Conservation (phyloP, 2,113 vertebrate species). For the Percopsis transmontana region DNA sequence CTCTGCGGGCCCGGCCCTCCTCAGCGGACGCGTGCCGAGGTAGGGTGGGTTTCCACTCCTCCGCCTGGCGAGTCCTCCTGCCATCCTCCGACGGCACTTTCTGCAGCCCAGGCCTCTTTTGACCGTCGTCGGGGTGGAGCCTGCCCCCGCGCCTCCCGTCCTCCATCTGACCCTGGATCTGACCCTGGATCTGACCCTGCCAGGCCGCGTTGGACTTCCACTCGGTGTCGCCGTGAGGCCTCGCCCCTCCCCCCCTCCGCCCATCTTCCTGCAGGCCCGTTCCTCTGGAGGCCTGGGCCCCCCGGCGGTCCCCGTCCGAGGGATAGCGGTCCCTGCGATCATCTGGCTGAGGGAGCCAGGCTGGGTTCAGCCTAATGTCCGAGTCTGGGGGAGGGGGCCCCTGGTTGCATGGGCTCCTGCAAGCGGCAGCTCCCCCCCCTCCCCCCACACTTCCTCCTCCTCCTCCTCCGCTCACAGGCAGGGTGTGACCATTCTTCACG, state of each 20-base stretch:
- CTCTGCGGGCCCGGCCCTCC: constrained; percentile 79
- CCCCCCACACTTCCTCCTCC: constrained; percentile 50
- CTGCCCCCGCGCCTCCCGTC: constrained; percentile 65
- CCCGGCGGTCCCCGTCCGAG: constrained; percentile 60
- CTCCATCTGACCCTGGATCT: constrained; percentile 61
- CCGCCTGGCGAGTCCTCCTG: constrained; percentile 72
- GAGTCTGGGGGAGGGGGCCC: constrained; percentile 74
- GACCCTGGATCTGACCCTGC: constrained; percentile 55
- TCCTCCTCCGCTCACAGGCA: constrained; percentile 68
- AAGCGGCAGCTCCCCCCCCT: constrained; percentile 37
- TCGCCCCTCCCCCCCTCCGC: constrained; percentile 50
- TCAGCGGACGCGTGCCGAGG: constrained; percentile 81
- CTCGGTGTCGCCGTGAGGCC: constrained; percentile 61
- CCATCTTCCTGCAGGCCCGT: constrained; percentile 59
- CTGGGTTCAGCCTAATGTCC: constrained; percentile 74
- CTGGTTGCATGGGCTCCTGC: constrained; percentile 66
- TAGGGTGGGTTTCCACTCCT: constrained; percentile 80
- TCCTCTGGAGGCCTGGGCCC: constrained; percentile 41
- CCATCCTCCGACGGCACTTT: constrained; percentile 80
- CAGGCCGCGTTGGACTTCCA: constrained; percentile 68
- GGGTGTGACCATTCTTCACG: constrained; percentile 93
- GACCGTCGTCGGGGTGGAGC: constrained; percentile 65
- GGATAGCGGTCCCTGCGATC: constrained; percentile 71
- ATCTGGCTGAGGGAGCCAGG: constrained; percentile 79
- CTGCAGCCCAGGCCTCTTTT: constrained; percentile 73